Conservation (phyloP, 2,888 invertebrate species). For the Antheraea assamensis region DNA sequence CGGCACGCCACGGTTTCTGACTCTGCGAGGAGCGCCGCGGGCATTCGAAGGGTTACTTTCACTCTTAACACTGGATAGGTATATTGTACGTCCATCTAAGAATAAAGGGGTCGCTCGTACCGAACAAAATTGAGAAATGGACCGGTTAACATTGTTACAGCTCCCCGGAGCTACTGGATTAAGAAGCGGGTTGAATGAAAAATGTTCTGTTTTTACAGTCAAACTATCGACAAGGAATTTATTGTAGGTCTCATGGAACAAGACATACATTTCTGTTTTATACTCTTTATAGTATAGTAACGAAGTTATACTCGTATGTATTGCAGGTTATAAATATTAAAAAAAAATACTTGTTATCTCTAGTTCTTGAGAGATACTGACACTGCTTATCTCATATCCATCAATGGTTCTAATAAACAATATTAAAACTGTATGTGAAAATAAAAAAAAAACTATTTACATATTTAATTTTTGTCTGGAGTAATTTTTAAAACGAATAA, state of each 20-base stretch:
- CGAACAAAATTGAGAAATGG: conserved; percentile 80
- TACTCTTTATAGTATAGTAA: neutral
- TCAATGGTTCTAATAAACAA: too few relatives aligned
- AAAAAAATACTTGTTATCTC: neutral
- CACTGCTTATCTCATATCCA: neutral
- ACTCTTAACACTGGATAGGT: conserved; percentile 41
- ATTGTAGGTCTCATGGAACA: conserved; percentile 28
- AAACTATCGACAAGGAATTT: conserved; percentile 46
- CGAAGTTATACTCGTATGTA: neutral
- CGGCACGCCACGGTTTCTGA: conserved; percentile 55
- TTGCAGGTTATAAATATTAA: neutral
- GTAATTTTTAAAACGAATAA: too few relatives aligned
- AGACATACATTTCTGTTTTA: conserved; percentile 7
- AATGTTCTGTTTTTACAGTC: conserved; percentile 66
- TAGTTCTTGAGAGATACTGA: neutral
- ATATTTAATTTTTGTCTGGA: too few relatives aligned
- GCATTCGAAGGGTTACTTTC: conserved; percentile 62
- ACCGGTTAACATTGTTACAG: conserved; percentile 80
- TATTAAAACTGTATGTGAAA: too few relatives aligned
- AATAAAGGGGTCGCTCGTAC: conserved; percentile 61
- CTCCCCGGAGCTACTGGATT: conserved; percentile 66
- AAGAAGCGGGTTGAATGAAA: conserved; percentile 66
- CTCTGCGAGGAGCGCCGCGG: conserved; percentile 46
- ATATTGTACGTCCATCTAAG: conserved; percentile 69
- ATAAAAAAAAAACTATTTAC: too few relatives aligned